Conservation (phyloP, 2,797 vertebrate species). For the Neopelma chrysocephalum region DNA sequence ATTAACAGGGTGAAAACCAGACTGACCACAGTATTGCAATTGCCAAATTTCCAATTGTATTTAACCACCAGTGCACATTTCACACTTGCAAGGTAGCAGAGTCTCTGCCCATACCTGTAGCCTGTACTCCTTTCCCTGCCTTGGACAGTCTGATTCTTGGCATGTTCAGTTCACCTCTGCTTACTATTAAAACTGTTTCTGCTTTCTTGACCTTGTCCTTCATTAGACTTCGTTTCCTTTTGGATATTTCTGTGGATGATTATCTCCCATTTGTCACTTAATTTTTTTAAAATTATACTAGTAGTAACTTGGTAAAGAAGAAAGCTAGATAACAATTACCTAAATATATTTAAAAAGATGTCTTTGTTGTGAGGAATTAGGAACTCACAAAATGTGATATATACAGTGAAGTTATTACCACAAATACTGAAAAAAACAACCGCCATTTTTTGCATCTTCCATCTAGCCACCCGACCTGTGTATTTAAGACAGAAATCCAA, state of each 20-base stretch:
- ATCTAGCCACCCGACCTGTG: not conserved
- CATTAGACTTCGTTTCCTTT: not conserved
- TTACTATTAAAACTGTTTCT: not conserved
- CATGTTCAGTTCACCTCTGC: rapidly evolving
- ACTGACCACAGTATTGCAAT: too few relatives aligned
- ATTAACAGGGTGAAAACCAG: not conserved
- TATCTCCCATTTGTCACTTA: not conserved
- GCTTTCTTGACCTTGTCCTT: not conserved
- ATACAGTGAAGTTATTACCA: not conserved
- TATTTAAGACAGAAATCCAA: not conserved
- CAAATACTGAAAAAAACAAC: not conserved
- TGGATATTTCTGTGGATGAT: not conserved
- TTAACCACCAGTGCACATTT: not conserved
- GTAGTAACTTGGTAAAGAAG: not conserved
- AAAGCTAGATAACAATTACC: not conserved
- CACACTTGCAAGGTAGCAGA: not conserved
- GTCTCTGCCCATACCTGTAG: not conserved
- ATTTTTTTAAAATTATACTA: not conserved
- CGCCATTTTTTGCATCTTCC: not conserved
- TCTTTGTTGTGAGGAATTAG: not conserved
- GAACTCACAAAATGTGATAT: not conserved
- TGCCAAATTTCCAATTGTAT: not conserved
- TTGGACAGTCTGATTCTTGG: not conserved
- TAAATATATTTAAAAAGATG: not conserved
- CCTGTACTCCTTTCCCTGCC: not conserved